Base-by-base conservation (phyloP, 2,113 vertebrate species). In the Chaetodon trifascialis region DNA sequence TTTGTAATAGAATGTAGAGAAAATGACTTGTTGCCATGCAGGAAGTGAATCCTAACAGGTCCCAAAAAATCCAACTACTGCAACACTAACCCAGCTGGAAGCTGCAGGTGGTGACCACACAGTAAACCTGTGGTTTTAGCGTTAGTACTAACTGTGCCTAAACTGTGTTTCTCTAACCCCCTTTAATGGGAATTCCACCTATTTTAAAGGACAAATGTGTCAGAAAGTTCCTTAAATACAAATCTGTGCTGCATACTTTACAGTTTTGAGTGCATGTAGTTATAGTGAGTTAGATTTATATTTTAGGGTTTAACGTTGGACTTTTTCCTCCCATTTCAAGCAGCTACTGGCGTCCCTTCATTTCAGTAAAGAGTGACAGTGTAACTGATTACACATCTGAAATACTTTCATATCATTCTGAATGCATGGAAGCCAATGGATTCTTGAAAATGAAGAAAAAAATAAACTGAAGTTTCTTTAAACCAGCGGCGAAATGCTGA, bases 141-240 rank as follows among this genome's bases (percentile, higher is more conserved):
- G 21, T 89, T 79, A 72, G 56, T 79, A 66, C 72, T 83, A 77
- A 86, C 81, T 67, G 90, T 91, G 89, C 89, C 82, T 92, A 30
- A 74, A 79, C 66, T 36, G 38, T 69, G 38, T 60, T 79, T 19
- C 73, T 80, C 46, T 69, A n/a, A 70, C 25, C 30, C 67, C 83
- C 76, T 86, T 76, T 85, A 78, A 82, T 7, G 7, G 60, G 60
- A 87, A 25, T 38, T 21, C 68, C 73, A 58, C 49, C 59, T 44
- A 3, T 40, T 86, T 86, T 47, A 66, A n/a, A 44, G 38, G 16
- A 71, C 23, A 58, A 1, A 8, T 19, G 6, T 36, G 25, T 55
- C 71, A 46, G 38, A 6, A 40, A 7, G 44, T 54, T 19, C 65
- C 11, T n/a, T 23, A 19, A 47, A 59, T 55, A 7, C 47, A 73